phyloP scores from a whole-genome alignment of 2,797 vertebrate species.

The Podarcis lilfordi region DNA sequence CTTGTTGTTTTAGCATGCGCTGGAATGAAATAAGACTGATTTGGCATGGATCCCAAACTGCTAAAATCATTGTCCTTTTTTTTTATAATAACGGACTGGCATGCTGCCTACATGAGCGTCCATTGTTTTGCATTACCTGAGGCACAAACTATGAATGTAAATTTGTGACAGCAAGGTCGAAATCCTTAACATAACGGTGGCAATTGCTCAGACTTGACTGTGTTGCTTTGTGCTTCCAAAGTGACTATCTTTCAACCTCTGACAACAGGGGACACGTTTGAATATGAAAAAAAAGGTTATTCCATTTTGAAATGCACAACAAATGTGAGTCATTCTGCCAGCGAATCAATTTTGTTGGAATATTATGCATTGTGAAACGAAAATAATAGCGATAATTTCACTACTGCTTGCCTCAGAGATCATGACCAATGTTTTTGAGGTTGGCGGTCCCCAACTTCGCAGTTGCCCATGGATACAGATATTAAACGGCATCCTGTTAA shows the following conservation, averaged over 20 bases:
- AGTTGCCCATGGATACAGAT: not conserved
- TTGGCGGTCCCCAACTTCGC: not conserved
- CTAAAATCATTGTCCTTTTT: not conserved
- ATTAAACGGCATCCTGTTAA: constrained; percentile 1
- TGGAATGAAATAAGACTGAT: not conserved
- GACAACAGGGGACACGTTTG: not conserved
- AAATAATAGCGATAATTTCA: not conserved
- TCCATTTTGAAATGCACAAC: constrained; percentile 8
- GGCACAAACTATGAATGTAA: not conserved
- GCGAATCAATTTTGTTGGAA: not conserved
- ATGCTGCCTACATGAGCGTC: not conserved
- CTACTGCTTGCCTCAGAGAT: constrained; percentile 5
- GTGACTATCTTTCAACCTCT: constrained; percentile 2
- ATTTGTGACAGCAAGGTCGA: not conserved
- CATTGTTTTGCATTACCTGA: not conserved
- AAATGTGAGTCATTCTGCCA: not conserved
- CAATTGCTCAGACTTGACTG: not conserved
- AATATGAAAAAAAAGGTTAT: constrained; percentile 1
- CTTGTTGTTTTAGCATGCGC: not conserved
- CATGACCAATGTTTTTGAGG: constrained; percentile 2
- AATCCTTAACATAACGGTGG: not conserved
- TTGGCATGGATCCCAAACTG: constrained; percentile 5
- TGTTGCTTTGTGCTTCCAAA: constrained; percentile 28
- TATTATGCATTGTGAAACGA: constrained; percentile 10
- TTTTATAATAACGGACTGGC: constrained; percentile 21